Evolutionary conservation across 2,888 invertebrate genomes (phyloP), one percentile per base, ranked within the genome.

Genomic region (Tachystola acroxantha): DNA sequence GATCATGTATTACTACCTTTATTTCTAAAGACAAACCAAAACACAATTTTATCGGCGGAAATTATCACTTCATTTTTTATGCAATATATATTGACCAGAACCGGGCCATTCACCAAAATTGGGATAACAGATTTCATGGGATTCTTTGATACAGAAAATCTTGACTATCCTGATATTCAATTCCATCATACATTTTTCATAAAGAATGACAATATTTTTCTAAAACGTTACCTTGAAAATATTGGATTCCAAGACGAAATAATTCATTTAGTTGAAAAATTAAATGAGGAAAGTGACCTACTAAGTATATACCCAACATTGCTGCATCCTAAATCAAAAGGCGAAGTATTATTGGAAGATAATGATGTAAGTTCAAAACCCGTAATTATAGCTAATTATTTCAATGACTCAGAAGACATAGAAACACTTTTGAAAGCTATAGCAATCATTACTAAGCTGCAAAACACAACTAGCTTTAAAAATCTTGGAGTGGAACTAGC

Each of bases 351-450:
- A 38, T 63, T 94, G 9, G 64, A 64, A 27, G 84, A 87, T 7
- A 56, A 57, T 1, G 65, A 90, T 57, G 88, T 89, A 1, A 53
- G 66, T n/a, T 87, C 88, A 7, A 72, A 81, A 30, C 92, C 92
- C 0, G 52, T 82, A 22, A 89, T 93, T 32, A 75, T 88, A 48
- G 73, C 91, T 1, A 90, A 91, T 53, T 92, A 92, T 59, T 72
- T 93, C 9, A 57, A 77, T 0, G 76, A 90, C n/a, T 67, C 77
- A 3, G 70, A 86, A 12, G 92, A 92, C 50, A 50, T 88, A 1
- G 46, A 71, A 22, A 75, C 74, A 0, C 49, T 89, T n/a, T 46
- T 81, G 2, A 64, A 77, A 32, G 82, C 74, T 0, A 62, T 88
- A 30, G 53, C 72, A 32, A 75, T 75, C 28, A 44, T 74, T 9